Percentiles rank a stretch among this genome's conserved stretches.
Conservation (phyloP, 2,797 vertebrate species). For the Ctenosaura bakeri region DNA sequence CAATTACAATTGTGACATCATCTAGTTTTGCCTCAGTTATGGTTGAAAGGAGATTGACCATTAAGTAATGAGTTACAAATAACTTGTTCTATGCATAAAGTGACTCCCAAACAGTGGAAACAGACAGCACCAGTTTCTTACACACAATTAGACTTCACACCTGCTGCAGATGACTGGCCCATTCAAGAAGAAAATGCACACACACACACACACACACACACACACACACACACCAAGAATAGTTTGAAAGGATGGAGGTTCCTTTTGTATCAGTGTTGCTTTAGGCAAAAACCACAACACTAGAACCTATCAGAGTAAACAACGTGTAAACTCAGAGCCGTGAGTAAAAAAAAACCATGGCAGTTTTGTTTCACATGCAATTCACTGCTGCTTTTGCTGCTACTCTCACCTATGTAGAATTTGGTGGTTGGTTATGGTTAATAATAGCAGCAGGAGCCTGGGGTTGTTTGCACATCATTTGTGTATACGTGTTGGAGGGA, state of each 20-base stretch:
- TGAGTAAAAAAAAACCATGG: background rate
- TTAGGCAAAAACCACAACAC: background rate
- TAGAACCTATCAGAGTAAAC: background rate
- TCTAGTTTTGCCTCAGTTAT: too few relatives aligned
- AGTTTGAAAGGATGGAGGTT: background rate
- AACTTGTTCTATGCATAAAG: too few relatives aligned
- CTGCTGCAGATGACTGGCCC: background rate
- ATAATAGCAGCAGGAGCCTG: too few relatives aligned
- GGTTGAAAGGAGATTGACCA: too few relatives aligned
- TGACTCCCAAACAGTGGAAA: too few relatives aligned
- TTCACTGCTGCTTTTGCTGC: background rate
- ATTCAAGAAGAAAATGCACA: background rate
- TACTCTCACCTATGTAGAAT: background rate
- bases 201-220: background rate
- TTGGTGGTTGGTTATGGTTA: background rate
- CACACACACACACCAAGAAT: background rate
- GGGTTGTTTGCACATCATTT: background rate
- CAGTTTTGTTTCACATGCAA: too few relatives aligned
- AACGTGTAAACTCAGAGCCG: background rate
- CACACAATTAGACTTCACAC: too few relatives aligned
- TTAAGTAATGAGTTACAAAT: too few relatives aligned
- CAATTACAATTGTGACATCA: too few relatives aligned
- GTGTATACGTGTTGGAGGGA: background rate
- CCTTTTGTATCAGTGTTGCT: background rate
- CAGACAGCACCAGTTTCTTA: too few relatives aligned